Conservation (phyloP, 1,140 invertebrate species). For the Tetramorium simillimum region DNA sequence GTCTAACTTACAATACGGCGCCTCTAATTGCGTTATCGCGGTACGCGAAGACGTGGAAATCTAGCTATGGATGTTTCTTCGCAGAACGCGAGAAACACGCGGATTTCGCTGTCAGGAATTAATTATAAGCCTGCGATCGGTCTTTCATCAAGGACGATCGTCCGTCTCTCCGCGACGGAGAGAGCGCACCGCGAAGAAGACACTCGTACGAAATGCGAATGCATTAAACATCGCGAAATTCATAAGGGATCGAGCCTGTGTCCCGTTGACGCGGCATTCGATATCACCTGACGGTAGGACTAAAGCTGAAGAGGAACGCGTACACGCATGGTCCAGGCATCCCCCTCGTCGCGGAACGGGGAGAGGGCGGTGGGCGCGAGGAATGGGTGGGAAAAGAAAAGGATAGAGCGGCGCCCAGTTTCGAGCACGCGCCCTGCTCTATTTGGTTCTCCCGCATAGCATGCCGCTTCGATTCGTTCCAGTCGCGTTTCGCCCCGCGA, state of each 20-base stretch:
- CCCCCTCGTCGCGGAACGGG: not conserved
- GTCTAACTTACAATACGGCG: not conserved
- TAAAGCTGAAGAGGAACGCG: constrained; percentile 27
- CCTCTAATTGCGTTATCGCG: constrained; percentile 1
- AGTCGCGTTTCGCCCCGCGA: constrained; percentile 74
- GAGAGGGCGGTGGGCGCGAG: not conserved
- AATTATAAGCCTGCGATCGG: constrained; percentile 2
- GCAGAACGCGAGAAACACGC: not conserved
- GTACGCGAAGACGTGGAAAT: not conserved
- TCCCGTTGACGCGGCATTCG: constrained; percentile 45
- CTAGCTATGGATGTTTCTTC: not conserved
- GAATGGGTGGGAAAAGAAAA: constrained; percentile 50
- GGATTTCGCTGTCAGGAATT: not conserved
- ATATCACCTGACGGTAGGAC: constrained; percentile 34
- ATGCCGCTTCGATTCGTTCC: constrained; percentile 74
- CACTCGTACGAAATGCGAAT: constrained; percentile 7
- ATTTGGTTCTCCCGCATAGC: constrained; percentile 64
- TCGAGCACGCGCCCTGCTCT: constrained; percentile 74
- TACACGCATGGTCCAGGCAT: constrained; percentile 11
- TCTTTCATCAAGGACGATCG: constrained; percentile 31
- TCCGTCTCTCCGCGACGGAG: not conserved
- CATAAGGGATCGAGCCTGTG: constrained; percentile 30
- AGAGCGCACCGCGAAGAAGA: not conserved
- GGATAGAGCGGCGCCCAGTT: constrained; percentile 62
- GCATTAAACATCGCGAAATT: constrained; percentile 37